These are phyloP conservation scores for Orestias chungarensis DNA, from an alignment of 2,797 vertebrate species.

Conservation along the genomic window DNA sequence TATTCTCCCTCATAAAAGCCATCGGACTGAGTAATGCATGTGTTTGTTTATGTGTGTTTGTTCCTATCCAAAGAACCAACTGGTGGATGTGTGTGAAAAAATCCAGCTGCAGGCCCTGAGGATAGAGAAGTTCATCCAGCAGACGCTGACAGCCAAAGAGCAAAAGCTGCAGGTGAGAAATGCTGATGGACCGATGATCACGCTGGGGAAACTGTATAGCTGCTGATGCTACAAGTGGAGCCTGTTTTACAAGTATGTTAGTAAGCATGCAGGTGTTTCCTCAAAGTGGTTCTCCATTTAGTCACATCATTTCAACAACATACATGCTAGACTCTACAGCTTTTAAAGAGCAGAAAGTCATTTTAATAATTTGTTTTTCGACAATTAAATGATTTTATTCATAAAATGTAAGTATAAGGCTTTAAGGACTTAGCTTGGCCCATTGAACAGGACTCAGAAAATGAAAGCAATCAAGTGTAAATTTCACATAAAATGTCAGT, in stretches of 20 bases:
- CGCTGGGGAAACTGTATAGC: not conserved
- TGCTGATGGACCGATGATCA: slow-evolving; percentile 5
- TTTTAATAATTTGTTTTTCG: not conserved
- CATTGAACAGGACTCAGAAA: not conserved
- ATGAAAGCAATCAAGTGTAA: not conserved
- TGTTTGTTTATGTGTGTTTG: slow-evolving; percentile 14
- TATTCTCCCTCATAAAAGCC: not conserved
- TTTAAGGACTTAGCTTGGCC: no score
- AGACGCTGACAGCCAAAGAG: slow-evolving; percentile 86
- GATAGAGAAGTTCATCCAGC: slow-evolving; percentile 84
- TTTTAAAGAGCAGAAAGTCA: not conserved
- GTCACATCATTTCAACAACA: not conserved
- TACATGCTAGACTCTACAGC: not conserved
- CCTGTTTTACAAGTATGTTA: slow-evolving; percentile 21
- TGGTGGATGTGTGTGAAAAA: slow-evolving; percentile 93
- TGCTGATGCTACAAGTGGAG: slow-evolving; percentile 1
- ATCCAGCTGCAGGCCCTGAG: slow-evolving; percentile 89
- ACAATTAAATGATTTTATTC: not conserved
- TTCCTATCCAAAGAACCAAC: slow-evolving; percentile 81
- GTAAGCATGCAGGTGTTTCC: not conserved
- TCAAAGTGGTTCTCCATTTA: not conserved
- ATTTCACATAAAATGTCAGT: not conserved
- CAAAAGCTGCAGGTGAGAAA: slow-evolving; percentile 84
- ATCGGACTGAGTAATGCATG: not conserved
- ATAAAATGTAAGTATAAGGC: no score